Conservation (phyloP, 2,113 vertebrate species). For the Hiodon alosoides region DNA sequence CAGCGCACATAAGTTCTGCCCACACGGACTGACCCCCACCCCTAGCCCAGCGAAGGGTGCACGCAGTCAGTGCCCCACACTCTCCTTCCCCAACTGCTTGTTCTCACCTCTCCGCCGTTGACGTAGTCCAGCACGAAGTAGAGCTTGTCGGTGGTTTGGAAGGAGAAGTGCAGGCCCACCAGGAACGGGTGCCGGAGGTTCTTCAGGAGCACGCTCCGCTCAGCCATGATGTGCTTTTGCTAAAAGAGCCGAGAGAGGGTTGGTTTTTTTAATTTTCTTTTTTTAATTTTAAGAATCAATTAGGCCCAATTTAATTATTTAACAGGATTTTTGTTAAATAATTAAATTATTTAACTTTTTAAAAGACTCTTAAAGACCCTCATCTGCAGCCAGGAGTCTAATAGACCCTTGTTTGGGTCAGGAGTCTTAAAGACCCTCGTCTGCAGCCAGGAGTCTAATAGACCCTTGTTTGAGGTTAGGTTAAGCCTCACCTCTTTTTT, state of each 20-base stretch:
- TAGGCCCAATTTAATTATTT: too few relatives aligned
- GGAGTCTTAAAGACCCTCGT: too few relatives aligned
- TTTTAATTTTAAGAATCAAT: too few relatives aligned
- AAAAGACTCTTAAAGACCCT: too few relatives aligned
- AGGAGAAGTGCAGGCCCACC: constrained; percentile 70
- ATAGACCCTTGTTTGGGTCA: too few relatives aligned
- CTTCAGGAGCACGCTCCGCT: constrained; percentile 66
- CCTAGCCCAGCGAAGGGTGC: too few relatives aligned
- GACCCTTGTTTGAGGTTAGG: neutral
- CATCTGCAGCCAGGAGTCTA: too few relatives aligned
- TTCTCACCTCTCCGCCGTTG: constrained; percentile 65
- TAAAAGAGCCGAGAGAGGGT: constrained; percentile 32
- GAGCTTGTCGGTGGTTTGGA: constrained; percentile 64
- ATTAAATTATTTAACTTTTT: too few relatives aligned
- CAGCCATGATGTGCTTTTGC: constrained; percentile 67
- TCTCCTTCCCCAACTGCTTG: neutral
- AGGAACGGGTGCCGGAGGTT: constrained; percentile 67
- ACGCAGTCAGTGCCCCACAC: neutral
- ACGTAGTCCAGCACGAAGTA: constrained; percentile 70
- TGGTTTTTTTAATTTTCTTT: neutral
- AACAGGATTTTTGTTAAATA: too few relatives aligned
- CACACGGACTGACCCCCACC: too few relatives aligned
- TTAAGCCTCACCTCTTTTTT: constrained; percentile 55
- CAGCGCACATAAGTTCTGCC: too few relatives aligned
- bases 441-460: too few relatives aligned